A percentile compares a stretch with the other conserved stretches of the same genome.
phyloP scores from a whole-genome alignment of 1,140 invertebrate genomes.

The Nixonia krombeini region DNA sequence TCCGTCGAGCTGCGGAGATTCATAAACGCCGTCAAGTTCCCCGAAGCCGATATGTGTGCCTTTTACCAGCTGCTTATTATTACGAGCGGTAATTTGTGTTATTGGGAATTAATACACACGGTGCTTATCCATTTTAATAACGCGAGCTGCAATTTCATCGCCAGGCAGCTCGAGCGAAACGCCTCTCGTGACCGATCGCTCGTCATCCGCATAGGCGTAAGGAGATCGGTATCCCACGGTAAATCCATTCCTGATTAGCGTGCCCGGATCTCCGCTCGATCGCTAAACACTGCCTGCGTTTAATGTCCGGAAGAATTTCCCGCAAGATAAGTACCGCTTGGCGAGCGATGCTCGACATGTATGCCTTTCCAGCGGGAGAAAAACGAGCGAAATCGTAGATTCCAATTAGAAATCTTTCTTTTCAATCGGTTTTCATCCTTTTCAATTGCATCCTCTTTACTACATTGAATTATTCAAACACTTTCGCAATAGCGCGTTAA shows the following conservation, averaged over 20 bases:
- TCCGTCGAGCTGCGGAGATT: neutral
- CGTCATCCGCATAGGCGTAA: conserved; percentile 31
- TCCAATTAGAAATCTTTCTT: too few species aligned
- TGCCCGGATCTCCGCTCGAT: conserved; percentile 28
- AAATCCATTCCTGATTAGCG: conserved; percentile 31
- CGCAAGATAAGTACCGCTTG: conserved; percentile 33
- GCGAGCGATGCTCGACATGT: too few species aligned
- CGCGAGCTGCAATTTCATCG: conserved; percentile 40
- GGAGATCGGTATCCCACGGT: conserved; percentile 44
- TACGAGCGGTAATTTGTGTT: conserved; percentile 27
- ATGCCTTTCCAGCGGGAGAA: too few species aligned
- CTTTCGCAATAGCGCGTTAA: too few species aligned
- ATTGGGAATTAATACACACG: conserved; percentile 34
- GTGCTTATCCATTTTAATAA: conserved; percentile 43
- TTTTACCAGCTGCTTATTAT: conserved; percentile 27
- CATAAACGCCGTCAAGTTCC: neutral
- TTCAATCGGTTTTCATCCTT: too few species aligned
- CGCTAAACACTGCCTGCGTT: conserved; percentile 40
- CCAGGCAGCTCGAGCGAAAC: conserved; percentile 27
- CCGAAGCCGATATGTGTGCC: conserved; percentile 15
- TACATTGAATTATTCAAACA: too few species aligned
- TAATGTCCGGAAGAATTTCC: conserved; percentile 42
- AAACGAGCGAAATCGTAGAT: too few species aligned
- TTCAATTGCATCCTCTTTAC: too few species aligned
- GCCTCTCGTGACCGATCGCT: conserved; percentile 42